Evolutionary conservation across 2,797 vertebrate genomes (phyloP).

Genomic region (Pangasius macronema): DNA sequence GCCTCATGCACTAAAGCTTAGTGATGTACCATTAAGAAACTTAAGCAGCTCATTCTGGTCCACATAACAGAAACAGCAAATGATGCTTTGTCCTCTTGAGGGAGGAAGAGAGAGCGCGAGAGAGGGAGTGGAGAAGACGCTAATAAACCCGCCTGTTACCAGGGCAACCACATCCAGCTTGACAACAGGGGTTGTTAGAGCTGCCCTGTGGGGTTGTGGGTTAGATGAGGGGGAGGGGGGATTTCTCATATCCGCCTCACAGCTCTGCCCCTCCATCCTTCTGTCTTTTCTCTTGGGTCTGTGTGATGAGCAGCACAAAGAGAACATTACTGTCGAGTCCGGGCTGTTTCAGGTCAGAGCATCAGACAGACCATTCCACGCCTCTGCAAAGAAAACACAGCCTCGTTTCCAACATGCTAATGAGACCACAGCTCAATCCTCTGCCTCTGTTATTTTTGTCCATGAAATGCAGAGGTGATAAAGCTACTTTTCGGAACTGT

Average conservation of each 20-base stretch:
- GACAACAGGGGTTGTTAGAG: slow-evolving; percentile 53
- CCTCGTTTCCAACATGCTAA: background rate
- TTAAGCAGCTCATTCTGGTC: slow-evolving; percentile 16
- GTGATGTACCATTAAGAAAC: slow-evolving; percentile 21
- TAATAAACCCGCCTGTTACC: slow-evolving; percentile 61
- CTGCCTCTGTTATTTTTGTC: background rate
- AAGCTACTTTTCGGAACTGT: background rate
- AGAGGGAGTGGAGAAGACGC: slow-evolving; percentile 30
- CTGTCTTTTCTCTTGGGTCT: slow-evolving; percentile 16
- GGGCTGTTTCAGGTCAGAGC: slow-evolving; percentile 25
- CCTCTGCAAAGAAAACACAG: slow-evolving; percentile 10
- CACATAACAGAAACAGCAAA: slow-evolving; percentile 43
- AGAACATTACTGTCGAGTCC: slow-evolving; percentile 14
- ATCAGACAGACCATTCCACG: slow-evolving; percentile 1
- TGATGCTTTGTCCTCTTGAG: slow-evolving; percentile 40
- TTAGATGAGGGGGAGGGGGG: background rate
- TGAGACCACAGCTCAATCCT: slow-evolving; percentile 2
- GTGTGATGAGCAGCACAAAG: slow-evolving; percentile 41
- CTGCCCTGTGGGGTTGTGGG: slow-evolving; percentile 42
- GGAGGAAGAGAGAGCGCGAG: background rate
- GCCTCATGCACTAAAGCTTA: slow-evolving; percentile 8
- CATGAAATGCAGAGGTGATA: slow-evolving; percentile 6
- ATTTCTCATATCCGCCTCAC: slow-evolving; percentile 25
- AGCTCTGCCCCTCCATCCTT: background rate
- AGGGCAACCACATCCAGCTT: slow-evolving; percentile 60